Conservation (phyloP, 2,888 invertebrate genomes). For the Cantharis rufa region DNA sequence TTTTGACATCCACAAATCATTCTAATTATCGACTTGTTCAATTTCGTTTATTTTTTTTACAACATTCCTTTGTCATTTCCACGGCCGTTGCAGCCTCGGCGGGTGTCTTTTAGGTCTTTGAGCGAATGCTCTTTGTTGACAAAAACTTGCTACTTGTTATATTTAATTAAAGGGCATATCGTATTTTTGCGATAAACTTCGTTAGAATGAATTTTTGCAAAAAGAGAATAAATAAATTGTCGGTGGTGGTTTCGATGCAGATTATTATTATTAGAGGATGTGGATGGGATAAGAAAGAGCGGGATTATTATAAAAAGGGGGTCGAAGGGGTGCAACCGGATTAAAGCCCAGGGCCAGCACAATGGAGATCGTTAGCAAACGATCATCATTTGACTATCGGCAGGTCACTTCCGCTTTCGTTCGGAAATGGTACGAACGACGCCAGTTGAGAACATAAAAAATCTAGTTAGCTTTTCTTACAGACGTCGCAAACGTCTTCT, state of each 20-base stretch:
- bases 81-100: not conserved
- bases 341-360: constrained; percentile 34
- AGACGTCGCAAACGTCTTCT: constrained; percentile 16
- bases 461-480: constrained; percentile 31
- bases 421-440: constrained; percentile 41
- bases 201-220: not conserved
- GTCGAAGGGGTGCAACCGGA: constrained; percentile 27
- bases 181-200: not conserved
- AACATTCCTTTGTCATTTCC: not conserved
- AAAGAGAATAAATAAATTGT: not conserved
- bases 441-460: constrained; percentile 30
- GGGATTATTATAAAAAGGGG: constrained; percentile 14
- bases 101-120: not conserved
- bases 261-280: constrained; percentile 15
- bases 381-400: constrained; percentile 48
- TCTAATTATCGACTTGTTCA: not conserved
- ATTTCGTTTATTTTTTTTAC: not conserved
- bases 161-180: not conserved
- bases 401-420: constrained; percentile 44
- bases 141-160: not conserved
- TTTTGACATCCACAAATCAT: not conserved
- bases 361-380: constrained; percentile 47
- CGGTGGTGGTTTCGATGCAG: not conserved
- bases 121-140: not conserved
- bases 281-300: constrained; percentile 19